Conservation (phyloP, 2,113 vertebrate genomes). For the Salvelinus alpinus region DNA sequence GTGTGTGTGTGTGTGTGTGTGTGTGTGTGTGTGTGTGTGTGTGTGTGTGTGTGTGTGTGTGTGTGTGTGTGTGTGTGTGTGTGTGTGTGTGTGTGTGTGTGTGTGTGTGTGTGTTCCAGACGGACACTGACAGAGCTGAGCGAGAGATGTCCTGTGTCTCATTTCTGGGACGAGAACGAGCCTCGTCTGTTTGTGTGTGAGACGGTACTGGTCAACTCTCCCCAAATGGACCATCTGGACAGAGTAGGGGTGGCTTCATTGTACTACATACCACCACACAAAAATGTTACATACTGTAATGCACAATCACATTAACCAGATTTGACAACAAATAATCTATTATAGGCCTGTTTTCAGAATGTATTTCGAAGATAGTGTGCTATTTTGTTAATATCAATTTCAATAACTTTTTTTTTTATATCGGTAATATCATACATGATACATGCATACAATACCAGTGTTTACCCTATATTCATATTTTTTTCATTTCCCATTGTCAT, state of each 20-base stretch:
- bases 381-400: too few species aligned
- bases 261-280: neutral
- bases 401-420: too few species aligned
- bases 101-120: conserved; percentile 59
- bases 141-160: conserved; percentile 77
- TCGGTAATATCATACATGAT: too few species aligned
- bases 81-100: conserved; percentile 52
- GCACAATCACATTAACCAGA: neutral
- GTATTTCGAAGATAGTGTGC: too few species aligned
- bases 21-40: conserved; percentile 53
- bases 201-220: conserved; percentile 67
- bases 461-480: too few species aligned
- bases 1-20: conserved; percentile 20
- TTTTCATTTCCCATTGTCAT: too few species aligned
- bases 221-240: conserved; percentile 49
- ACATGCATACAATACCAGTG: too few species aligned
- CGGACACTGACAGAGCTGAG: conserved; percentile 67
- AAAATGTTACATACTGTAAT: neutral
- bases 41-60: neutral
- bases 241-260: conserved; percentile 18
- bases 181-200: conserved; percentile 92
- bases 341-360: too few species aligned
- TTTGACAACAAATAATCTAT: too few species aligned
- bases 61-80: conserved; percentile 51
- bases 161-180: conserved; percentile 94